Base-by-base conservation (phyloP, 2,888 invertebrate species). In the Acronicta alni region DNA sequence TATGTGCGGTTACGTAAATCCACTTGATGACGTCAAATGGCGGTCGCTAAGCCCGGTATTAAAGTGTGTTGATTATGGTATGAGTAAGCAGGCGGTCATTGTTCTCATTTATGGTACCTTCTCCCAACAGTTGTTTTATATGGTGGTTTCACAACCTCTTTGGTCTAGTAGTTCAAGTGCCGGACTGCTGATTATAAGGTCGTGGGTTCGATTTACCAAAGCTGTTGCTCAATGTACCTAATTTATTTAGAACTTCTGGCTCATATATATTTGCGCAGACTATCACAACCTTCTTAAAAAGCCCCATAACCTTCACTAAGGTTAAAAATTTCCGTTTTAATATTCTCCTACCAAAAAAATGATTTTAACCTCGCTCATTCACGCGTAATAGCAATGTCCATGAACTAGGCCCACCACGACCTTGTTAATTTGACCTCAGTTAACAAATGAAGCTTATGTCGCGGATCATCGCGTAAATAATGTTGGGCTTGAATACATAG, bases 1-100 rank as follows among this genome's bases (percentile, higher is more conserved):
- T n/a, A n/a, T 10, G 23, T 23, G n/a, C 12, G 10, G 6, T 4
- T 26, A 17, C 30, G 12, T 30, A 44, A 44, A 12, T 30, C 1
- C 15, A n/a, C 43, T 43, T 43, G 43, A 8, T 44, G 44, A 26
- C 30, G 44, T 30, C 44, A 44, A 30, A 14, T 30, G 42, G 42
- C 20, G 20, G 12, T 44, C 14, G 30, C 30, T 30, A 44, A 44
- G 44, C 16, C 42, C 5, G 8, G 10, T 16, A 9, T n/a, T 8
- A 8, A 14, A 23, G 38, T 10, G 38, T 9, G 18, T 18, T 37
- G 18, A 35, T 37, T 47, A 16, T 12, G 23, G n/a, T n/a, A 42
- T 42, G n/a, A 16, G 16, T 16, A 5, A 12, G 1, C 0, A 30
- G 26, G 12, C 30, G 16, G 26, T 44, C 30, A 10, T 16, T 16